These are phyloP conservation scores for Patella caerulea DNA, from an alignment of 2,888 invertebrate species.

Conservation along the genomic window DNA sequence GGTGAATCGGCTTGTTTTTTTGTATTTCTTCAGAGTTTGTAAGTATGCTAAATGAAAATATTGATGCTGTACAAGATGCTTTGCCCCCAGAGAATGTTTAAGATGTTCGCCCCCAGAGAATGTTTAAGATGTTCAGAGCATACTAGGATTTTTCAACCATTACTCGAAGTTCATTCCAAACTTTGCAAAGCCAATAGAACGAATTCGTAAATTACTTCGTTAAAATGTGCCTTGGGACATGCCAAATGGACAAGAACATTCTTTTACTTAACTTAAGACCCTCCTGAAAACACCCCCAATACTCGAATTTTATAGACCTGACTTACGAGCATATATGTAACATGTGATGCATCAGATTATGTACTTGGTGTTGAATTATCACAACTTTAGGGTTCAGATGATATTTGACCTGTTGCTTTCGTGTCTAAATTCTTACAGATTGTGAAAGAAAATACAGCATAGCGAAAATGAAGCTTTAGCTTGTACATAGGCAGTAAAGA, in stretches of 20 bases:
- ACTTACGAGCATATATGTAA: constrained; percentile 11
- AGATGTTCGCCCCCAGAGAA: not conserved
- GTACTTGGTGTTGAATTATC: too few relatives aligned
- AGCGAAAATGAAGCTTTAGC: too few relatives aligned
- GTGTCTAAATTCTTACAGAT: too few relatives aligned
- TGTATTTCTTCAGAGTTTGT: too few relatives aligned
- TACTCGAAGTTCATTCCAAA: not conserved
- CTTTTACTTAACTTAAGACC: not conserved
- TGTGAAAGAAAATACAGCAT: too few relatives aligned
- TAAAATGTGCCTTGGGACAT: not conserved
- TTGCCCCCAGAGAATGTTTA: too few relatives aligned
- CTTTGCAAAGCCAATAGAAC: not conserved
- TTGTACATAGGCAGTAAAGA: too few relatives aligned
- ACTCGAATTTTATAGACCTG: not conserved
- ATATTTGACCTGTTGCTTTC: too few relatives aligned
- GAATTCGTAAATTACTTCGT: not conserved
- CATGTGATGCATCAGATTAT: not conserved
- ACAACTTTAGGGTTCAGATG: too few relatives aligned
- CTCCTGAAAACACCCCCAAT: not conserved
- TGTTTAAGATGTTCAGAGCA: not conserved
- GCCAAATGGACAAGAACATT: not conserved
- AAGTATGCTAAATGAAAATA: too few relatives aligned
- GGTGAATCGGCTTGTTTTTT: too few relatives aligned
- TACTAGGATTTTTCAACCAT: constrained; percentile 11
- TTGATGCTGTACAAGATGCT: too few relatives aligned